A percentile compares a stretch with the other conserved stretches of the same genome.
Conservation (phyloP, 2,113 vertebrate genomes). For the Sebastes schlegelii region DNA sequence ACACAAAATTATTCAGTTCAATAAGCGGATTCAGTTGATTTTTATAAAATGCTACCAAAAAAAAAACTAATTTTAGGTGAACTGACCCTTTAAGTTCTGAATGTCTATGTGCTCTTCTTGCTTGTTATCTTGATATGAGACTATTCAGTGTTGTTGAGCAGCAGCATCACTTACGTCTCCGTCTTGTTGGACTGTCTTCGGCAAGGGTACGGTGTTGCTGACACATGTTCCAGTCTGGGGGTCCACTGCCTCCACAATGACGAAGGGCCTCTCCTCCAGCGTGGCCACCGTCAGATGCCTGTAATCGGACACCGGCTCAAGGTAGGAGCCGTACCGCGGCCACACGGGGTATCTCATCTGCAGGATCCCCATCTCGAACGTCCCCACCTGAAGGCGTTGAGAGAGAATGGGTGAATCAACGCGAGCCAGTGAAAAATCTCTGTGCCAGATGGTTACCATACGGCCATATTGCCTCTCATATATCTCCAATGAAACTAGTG, state of each 20-base stretch:
- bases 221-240: constrained; percentile 92
- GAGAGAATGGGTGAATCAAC: neutral
- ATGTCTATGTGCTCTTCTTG: neutral
- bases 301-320: constrained; percentile 93
- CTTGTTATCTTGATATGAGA: too few species aligned
- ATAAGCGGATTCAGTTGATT: neutral
- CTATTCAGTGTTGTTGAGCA: neutral
- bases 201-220: constrained; percentile 97
- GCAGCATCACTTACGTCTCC: constrained; percentile 83
- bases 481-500: neutral
- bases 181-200: constrained; percentile 95
- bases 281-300: constrained; percentile 96
- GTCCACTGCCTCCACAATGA: constrained; percentile 96
- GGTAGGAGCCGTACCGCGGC: constrained; percentile 93
- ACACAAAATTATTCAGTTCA: neutral
- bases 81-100: neutral
- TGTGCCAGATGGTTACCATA: constrained; percentile 16
- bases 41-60: neutral
- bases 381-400: constrained; percentile 89
- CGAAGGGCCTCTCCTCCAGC: constrained; percentile 95
- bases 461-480: neutral
- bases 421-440: constrained; percentile 18
- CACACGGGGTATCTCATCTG: constrained; percentile 98
- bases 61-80: neutral
- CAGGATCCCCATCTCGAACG: constrained; percentile 91